Evolutionary conservation across 2,888 invertebrate species (phyloP).

Genomic region (Drosophila flavopinicola): DNA sequence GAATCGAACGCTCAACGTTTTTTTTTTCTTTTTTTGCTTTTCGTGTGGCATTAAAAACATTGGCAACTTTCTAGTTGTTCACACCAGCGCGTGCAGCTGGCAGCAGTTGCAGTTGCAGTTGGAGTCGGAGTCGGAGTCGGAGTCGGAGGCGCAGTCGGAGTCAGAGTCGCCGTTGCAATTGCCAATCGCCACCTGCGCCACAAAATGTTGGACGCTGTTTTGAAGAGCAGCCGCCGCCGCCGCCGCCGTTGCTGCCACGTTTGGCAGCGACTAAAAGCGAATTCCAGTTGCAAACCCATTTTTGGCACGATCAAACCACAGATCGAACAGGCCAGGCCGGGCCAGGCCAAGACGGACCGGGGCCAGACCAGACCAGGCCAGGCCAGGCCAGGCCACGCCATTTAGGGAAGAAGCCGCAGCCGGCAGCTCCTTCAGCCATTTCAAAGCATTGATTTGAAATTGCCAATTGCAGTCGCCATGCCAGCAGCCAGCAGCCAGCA

Average conservation of each 20-base stretch:
- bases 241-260: constrained; percentile 24
- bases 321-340: constrained; percentile 43
- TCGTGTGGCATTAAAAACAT: constrained; percentile 31
- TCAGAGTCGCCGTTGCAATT: constrained; percentile 18
- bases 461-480: constrained; percentile 41
- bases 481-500: too few species aligned
- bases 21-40: too few species aligned
- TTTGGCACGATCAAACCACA: constrained; percentile 73
- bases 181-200: constrained; percentile 72
- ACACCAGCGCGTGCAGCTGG: constrained; percentile 62
- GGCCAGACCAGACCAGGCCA: constrained; percentile 24
- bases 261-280: constrained; percentile 72
- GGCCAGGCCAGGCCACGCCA: constrained; percentile 53
- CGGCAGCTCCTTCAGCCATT: constrained; percentile 27
- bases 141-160: constrained; percentile 9
- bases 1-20: constrained; percentile 47
- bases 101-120: background rate
- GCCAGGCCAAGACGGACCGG: background rate
- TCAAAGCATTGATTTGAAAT: constrained; percentile 69
- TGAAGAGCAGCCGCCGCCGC: constrained; percentile 15
- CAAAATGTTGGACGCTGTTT: constrained; percentile 34
- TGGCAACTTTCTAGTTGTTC: constrained; percentile 76
- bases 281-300: constrained; percentile 80
- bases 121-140: constrained; percentile 8
- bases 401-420: constrained; percentile 70